phyloP scores from a whole-genome alignment of 1,140 invertebrate species.

The Battus philenor region DNA sequence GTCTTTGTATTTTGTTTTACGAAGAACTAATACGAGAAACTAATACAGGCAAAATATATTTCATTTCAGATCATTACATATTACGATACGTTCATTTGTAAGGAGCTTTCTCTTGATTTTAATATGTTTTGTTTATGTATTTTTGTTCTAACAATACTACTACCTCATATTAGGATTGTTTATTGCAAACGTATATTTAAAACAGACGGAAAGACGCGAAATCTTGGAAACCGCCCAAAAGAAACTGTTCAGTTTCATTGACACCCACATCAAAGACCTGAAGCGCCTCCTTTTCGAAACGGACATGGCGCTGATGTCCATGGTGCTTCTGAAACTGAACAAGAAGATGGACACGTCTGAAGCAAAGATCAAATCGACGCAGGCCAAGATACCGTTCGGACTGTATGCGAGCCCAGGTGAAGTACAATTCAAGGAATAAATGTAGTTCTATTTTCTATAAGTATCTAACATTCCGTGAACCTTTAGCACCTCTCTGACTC shows the following conservation, averaged over 20 bases:
- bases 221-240: constrained; percentile 43
- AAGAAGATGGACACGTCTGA: constrained; percentile 68
- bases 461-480: too few species aligned
- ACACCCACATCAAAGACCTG: constrained; percentile 60
- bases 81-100: too few species aligned
- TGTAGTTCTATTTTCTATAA: too few species aligned
- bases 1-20: too few species aligned
- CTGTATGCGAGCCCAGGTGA: constrained; percentile 62
- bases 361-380: constrained; percentile 56
- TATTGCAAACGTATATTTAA: constrained; percentile 1
- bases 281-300: constrained; percentile 56
- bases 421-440: too few species aligned
- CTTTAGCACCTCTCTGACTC: too few species aligned
- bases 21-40: too few species aligned
- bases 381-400: constrained; percentile 65
- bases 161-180: neutral
- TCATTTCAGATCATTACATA: too few species aligned
- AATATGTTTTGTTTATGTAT: too few species aligned
- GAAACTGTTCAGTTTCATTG: constrained; percentile 49
- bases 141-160: too few species aligned
- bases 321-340: constrained; percentile 60
- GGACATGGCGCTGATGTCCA: constrained; percentile 63
- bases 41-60: too few species aligned
- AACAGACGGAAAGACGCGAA: constrained; percentile 45
- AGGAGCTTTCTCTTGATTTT: too few species aligned